Percentiles rank a stretch among this genome's conserved stretches.
Evolutionary conservation across 1,140 invertebrate species (phyloP).

Genomic region (Drosophila subpulchrella): DNA sequence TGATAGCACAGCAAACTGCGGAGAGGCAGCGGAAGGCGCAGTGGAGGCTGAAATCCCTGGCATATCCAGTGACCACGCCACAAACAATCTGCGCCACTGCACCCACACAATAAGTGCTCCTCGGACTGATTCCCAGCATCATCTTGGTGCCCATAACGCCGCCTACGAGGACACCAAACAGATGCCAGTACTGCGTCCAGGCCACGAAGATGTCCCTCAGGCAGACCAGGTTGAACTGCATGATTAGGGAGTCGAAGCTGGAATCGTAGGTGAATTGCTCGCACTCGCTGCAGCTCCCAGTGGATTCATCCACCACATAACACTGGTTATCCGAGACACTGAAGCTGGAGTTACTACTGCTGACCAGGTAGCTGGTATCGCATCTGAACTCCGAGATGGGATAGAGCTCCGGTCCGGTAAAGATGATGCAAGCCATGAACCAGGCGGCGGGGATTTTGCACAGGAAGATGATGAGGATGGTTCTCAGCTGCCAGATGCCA

Average conservation of each 20-base stretch:
- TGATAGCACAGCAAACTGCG: conserved; percentile 83
- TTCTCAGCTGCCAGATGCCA: conserved; percentile 84
- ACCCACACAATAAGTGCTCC: conserved; percentile 80
- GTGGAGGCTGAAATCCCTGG: conserved; percentile 79
- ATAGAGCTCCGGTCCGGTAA: conserved; percentile 79
- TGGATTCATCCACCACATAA: conserved; percentile 54
- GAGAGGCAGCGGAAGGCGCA: conserved; percentile 81
- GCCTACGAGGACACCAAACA: conserved; percentile 84
- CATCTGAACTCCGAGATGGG: conserved; percentile 67
- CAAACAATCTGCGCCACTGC: conserved; percentile 79
- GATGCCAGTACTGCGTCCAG: conserved; percentile 85
- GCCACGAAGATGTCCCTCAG: conserved; percentile 83
- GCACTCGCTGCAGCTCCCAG: conserved; percentile 53
- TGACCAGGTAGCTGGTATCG: conserved; percentile 49
- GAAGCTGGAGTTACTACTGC: conserved; percentile 31
- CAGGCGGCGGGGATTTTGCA: conserved; percentile 85
- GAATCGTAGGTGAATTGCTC: conserved; percentile 64
- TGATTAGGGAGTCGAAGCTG: conserved; percentile 77
- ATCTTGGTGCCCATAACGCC: conserved; percentile 83
- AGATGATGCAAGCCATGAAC: conserved; percentile 85
- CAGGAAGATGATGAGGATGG: conserved; percentile 83
- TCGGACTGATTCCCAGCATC: conserved; percentile 82
- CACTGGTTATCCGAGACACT: conserved; percentile 64
- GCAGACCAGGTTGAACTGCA: conserved; percentile 84
- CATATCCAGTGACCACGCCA: conserved; percentile 82